Base-by-base conservation (phyloP, 1,140 invertebrate genomes). In the Samia ricini region DNA sequence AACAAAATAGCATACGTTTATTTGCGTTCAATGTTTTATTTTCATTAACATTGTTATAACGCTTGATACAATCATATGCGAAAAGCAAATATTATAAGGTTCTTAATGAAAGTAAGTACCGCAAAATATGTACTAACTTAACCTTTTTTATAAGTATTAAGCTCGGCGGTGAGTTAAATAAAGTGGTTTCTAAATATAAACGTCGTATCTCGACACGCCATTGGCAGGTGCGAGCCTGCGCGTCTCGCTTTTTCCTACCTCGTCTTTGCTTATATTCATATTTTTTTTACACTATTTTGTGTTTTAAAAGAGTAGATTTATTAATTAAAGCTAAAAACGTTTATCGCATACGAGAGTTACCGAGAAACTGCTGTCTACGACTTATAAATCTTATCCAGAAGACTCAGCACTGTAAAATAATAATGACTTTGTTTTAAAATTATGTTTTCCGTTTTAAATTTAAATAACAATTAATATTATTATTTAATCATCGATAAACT, bases 161-260 rank as follows among this genome's bases (percentile, higher is more conserved):
- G 82, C 79, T 77, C 70, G 77, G 74, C 84, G 80, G 81, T 80
- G 81, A 77, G 79, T 82, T 85, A 85, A 85, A 88, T 89, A 88
- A 88, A 89, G 84, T 87, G 83, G 76, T 85, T 88, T 87, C 85
- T 89, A 89, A 82, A 89, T 89, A 88, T 89, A 89, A 86, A 81
- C 79, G 73, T 69, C 71, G 78, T 89, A 89, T 89, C 87, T 85
- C 69, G 79, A 86, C 81, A 77, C 75, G 75, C 69, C 79, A 87
- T 88, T 88, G 87, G 85, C 87, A 88, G 85, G 83, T 85, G 84
- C 78, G 74, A 74, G 79, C 71, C 72, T 72, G 72, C 70, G 76
- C 74, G 64, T 83, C 72, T 75, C 56, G 64, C 66, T 72, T 79
- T 81, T 42, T 42, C 3, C 8, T 52, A 8, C 51, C 20, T 23